phyloP scores from a whole-genome alignment of 2,888 invertebrate genomes.

The Venustoraphidia nigricollis region DNA sequence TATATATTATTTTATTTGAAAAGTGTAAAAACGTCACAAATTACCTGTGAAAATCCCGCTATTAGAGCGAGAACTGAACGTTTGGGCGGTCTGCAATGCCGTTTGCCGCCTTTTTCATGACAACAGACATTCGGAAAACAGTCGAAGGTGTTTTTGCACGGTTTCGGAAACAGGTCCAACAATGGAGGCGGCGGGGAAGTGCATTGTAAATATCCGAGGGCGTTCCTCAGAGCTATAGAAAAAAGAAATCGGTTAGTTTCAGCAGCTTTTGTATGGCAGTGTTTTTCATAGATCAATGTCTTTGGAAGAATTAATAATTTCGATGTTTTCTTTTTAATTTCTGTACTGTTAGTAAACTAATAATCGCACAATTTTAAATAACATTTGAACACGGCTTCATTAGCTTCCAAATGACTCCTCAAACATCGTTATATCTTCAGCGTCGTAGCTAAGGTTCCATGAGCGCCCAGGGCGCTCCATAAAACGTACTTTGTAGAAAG shows the following conservation, averaged over 20 bases:
- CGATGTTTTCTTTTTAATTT: no score
- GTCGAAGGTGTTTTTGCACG: constrained; percentile 53
- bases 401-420: no score
- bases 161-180: constrained; percentile 53
- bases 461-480: no score
- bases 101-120: constrained; percentile 56
- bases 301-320: no score
- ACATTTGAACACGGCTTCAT: no score
- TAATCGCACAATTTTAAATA: no score
- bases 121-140: constrained; percentile 71
- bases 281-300: no score
- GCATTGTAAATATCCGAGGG: constrained; percentile 50
- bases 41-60: constrained; percentile 43
- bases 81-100: constrained; percentile 57
- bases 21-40: background rate
- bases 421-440: constrained; percentile 29
- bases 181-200: constrained; percentile 50
- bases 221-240: constrained; percentile 3
- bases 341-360: no score
- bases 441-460: no score
- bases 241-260: constrained; percentile 12
- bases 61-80: constrained; percentile 51
- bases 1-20: no score
- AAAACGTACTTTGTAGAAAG: no score
- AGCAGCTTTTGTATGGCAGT: no score